phyloP scores from a whole-genome alignment of 2,113 vertebrate genomes.

The Melanocharis versteri region DNA sequence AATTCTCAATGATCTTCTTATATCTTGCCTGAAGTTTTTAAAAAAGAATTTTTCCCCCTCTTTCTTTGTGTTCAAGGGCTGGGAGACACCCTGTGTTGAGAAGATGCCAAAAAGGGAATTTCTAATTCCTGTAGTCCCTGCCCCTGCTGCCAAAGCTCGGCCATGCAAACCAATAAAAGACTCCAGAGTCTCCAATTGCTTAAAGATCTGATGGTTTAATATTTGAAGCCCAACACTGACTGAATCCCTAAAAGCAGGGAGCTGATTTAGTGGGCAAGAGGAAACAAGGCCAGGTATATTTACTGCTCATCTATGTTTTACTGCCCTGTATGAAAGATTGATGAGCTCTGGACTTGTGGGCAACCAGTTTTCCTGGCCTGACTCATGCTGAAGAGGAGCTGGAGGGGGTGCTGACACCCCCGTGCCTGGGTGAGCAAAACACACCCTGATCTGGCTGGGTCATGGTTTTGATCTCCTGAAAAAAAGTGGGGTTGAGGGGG shows the following conservation, averaged over 20 bases:
- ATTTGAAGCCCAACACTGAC: background rate
- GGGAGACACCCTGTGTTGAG: background rate
- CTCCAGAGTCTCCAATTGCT: background rate
- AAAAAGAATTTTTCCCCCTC: background rate
- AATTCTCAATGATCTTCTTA: background rate
- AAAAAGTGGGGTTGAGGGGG: background rate
- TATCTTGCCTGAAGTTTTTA: background rate
- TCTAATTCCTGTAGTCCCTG: background rate
- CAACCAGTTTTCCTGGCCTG: background rate
- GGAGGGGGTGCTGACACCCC: background rate
- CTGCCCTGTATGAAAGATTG: background rate
- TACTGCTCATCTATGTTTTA: background rate
- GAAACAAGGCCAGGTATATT: background rate
- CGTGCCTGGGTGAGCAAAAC: accelerated
- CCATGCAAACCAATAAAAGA: background rate
- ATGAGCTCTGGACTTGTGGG: background rate
- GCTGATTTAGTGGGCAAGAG: background rate
- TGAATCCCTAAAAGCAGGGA: background rate
- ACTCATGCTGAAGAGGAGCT: background rate
- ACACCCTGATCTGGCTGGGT: background rate
- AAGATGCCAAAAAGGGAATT: background rate
- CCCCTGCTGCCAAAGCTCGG: background rate
- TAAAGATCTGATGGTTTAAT: background rate
- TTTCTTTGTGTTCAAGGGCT: background rate
- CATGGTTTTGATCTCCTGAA: background rate